Conservation (phyloP, 2,113 vertebrate genomes). For the Reinhardtius hippoglossoides region DNA sequence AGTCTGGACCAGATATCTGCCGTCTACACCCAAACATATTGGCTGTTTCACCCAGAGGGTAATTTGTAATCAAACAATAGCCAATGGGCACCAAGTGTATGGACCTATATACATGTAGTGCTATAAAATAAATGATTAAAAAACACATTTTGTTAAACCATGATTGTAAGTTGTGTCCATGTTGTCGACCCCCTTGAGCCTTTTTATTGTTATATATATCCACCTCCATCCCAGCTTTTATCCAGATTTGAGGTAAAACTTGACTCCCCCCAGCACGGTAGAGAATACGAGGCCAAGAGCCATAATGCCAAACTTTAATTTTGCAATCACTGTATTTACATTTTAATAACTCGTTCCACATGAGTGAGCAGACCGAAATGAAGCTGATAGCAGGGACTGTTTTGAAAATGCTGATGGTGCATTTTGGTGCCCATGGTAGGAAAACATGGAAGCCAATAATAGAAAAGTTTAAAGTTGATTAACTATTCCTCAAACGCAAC, state of each 20-base stretch:
- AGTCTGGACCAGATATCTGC: too few species aligned
- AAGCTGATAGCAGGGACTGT: neutral
- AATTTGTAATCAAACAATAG: too few species aligned
- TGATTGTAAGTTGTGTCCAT: too few species aligned
- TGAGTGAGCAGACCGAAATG: slow-evolving; percentile 9
- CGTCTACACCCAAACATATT: too few species aligned
- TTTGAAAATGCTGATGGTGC: slow-evolving; percentile 7
- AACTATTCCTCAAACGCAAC: too few species aligned
- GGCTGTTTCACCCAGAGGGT: too few species aligned
- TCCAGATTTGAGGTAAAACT: neutral
- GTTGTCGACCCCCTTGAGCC: neutral
- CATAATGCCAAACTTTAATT: neutral
- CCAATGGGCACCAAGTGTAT: too few species aligned
- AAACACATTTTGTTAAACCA: neutral
- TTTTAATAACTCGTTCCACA: slow-evolving; percentile 25
- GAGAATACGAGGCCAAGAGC: slow-evolving; percentile 1
- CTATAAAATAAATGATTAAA: neutral
- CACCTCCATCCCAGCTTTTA: neutral
- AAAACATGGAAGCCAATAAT: neutral
- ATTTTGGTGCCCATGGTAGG: neutral
- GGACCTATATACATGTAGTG: neutral
- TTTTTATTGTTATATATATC: neutral
- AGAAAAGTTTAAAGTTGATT: too few species aligned
- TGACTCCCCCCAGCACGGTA: neutral
- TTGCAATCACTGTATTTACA: slow-evolving; percentile 15